Evolutionary conservation across 2,113 vertebrate genomes (phyloP).

Genomic region (Gopherus flavomarginatus): DNA sequence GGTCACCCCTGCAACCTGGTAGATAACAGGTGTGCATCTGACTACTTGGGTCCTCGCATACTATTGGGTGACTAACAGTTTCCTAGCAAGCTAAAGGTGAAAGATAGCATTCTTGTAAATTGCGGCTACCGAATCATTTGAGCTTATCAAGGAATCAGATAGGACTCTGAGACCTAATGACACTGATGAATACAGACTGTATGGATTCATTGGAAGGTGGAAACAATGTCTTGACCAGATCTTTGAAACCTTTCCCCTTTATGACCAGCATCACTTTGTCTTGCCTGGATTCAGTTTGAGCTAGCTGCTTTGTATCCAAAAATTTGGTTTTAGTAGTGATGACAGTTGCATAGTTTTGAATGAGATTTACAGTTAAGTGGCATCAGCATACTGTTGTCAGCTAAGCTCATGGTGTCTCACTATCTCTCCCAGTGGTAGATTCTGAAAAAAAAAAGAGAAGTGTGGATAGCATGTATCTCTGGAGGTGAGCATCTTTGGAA

Average conservation of each 20-base stretch:
- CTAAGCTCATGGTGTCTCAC: not conserved
- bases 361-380: not conserved
- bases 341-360: not conserved
- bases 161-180: not conserved
- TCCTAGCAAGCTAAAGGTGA: not conserved
- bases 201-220: not conserved
- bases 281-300: not conserved
- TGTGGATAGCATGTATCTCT: not conserved
- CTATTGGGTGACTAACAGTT: too few species aligned
- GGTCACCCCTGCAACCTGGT: too few species aligned
- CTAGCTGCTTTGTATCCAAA: not conserved
- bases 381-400: not conserved
- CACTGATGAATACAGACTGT: not conserved
- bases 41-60: too few species aligned
- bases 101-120: not conserved
- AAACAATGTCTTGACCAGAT: not conserved
- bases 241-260: not conserved
- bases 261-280: not conserved
- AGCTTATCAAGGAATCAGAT: not conserved
- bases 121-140: accelerated
- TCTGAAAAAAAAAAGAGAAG: not conserved
- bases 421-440: not conserved
- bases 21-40: too few species aligned
- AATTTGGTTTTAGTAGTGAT: not conserved
- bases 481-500: not conserved